Evolutionary conservation across 2,888 invertebrate species (phyloP).

Genomic region (Nemoura dubitans): DNA sequence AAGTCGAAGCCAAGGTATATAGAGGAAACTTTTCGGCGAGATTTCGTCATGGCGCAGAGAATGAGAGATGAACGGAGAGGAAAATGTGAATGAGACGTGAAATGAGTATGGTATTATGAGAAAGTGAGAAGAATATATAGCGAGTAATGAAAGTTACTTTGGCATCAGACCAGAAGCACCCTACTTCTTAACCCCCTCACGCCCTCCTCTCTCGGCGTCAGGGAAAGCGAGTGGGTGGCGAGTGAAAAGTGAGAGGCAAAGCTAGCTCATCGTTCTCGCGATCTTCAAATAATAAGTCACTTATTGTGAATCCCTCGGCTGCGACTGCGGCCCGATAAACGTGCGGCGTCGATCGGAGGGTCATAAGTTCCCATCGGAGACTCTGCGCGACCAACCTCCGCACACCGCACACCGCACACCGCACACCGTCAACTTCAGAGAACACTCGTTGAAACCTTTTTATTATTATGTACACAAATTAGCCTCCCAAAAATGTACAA

Average conservation of each 20-base stretch:
- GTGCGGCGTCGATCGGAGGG: neutral
- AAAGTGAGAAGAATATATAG: conserved; percentile 1
- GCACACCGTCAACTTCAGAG: too few species aligned
- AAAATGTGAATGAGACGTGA: conserved; percentile 25
- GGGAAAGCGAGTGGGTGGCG: neutral
- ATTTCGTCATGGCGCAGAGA: neutral
- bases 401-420: neutral
- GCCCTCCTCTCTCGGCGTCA: neutral
- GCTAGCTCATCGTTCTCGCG: neutral
- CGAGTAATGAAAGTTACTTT: neutral
- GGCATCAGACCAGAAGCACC: conserved; percentile 27
- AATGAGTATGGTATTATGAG: conserved; percentile 19
- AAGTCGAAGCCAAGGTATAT: neutral
- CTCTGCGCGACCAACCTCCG: neutral
- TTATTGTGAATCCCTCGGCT: conserved; percentile 13
- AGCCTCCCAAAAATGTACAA: too few species aligned
- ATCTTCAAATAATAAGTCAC: conserved; percentile 2
- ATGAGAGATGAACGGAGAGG: neutral
- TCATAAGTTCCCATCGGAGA: neutral
- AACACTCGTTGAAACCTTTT: too few species aligned
- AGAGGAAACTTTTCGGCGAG: neutral
- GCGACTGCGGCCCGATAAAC: neutral
- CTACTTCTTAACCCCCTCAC: neutral
- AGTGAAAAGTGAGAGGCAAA: conserved; percentile 15
- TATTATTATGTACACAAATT: too few species aligned